Conservation (phyloP, 2,888 invertebrate species). For the Acronicta leporina region DNA sequence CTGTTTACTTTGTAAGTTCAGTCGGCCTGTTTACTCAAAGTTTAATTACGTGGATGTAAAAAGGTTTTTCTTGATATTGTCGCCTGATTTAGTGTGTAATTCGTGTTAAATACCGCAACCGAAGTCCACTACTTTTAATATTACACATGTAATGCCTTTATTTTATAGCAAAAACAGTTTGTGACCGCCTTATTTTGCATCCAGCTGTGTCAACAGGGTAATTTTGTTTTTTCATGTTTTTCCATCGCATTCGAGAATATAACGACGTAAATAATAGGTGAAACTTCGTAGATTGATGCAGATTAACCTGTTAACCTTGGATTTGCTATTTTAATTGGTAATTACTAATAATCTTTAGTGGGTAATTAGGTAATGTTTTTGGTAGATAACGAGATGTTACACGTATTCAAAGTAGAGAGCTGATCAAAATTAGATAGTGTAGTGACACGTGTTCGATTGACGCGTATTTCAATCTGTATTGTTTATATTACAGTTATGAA, state of each 20-base stretch:
- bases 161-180: conserved; percentile 24
- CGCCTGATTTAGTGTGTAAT: conserved; percentile 65
- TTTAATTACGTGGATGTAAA: conserved; percentile 51
- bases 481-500: conserved; percentile 17
- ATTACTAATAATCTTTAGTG: conserved; percentile 42
- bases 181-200: conserved; percentile 17
- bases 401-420: conserved; percentile 49
- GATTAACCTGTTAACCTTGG: conserved; percentile 41
- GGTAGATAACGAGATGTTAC: conserved; percentile 49
- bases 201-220: conserved; percentile 55
- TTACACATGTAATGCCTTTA: conserved; percentile 21
- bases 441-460: conserved; percentile 1
- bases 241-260: conserved; percentile 33
- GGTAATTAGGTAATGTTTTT: conserved; percentile 44
- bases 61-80: conserved; percentile 56
- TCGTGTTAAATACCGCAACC: conserved; percentile 37
- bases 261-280: conserved; percentile 33
- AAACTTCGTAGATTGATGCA: conserved; percentile 33
- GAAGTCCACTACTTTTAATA: conserved; percentile 41
- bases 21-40: conserved; percentile 50
- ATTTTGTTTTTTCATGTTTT: conserved; percentile 42
- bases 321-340: conserved; percentile 10
- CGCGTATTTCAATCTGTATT: conserved; percentile 9
- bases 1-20: conserved; percentile 16
- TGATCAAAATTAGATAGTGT: conserved; percentile 4